Base-by-base conservation (phyloP, 2,113 vertebrate genomes). In the Myrmophylax atrothorax region DNA sequence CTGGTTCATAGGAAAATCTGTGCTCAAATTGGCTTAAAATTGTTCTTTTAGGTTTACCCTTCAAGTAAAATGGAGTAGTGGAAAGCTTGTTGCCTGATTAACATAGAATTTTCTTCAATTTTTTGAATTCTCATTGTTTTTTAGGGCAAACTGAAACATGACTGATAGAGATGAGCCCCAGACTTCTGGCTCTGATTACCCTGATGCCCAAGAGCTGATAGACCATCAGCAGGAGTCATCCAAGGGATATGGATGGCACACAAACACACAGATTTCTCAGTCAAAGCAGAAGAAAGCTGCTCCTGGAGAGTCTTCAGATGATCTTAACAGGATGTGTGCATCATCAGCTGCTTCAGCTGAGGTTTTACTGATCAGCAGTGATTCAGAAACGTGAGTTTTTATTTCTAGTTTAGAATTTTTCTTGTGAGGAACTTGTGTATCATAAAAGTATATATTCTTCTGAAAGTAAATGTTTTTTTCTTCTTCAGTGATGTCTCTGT, bases 321-420 rank as follows among this genome's bases (percentile, higher is more conserved):
- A 28, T 40, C 17, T 11, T 22, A 52, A 22, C 14, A 12, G 22
- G 19, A 7, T 4, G 3, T 5, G 3, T 60, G 10, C 20, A 31
- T 37, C 38, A 9, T 14, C 84, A n/a, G 25, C 68, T 35, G 25
- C 67, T 76, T 84, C 60, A 87, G 7, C 38, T 63, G 85, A 74
- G 46, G n/a, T 74, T 67, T 5, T 90, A 6, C 28, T 94, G 25
- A 72, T 86, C 15, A 95, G 82, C 77, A 92, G 73, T 26, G 90
- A 90, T 87, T 88, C 94, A 68, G 93, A 96, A 87, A 82, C 2
- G 97, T 97, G 92, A 96, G 97, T 78, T 63, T 76, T 80, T 47
- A 9, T 40, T 5, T 35, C 6, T 60, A 17, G 7, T 40, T 58
- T 1, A n/a, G 46, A 35, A 13, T 25, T 33, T 31, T 42, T 47